Evolutionary conservation across 2,888 invertebrate species (phyloP).

Genomic region (Trisateles emortualis): DNA sequence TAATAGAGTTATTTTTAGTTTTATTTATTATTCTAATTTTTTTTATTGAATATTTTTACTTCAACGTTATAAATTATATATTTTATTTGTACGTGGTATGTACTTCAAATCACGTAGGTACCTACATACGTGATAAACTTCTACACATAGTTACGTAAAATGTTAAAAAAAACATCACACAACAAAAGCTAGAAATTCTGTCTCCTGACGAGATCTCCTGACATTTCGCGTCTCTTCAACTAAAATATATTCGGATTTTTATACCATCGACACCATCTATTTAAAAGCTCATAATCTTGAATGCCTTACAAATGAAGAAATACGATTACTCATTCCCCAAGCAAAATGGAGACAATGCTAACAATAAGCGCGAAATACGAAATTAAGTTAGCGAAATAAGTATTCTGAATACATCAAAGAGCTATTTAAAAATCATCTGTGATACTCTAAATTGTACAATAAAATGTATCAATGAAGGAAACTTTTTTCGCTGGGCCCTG

Average conservation of each 20-base stretch:
- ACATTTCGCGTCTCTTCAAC: not conserved
- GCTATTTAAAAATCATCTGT: conserved; percentile 46
- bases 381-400: conserved; percentile 29
- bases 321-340: not conserved
- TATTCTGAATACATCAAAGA: conserved; percentile 35
- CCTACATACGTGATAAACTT: no score
- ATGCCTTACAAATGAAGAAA: not conserved
- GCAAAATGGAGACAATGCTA: conserved; percentile 8
- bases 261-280: not conserved
- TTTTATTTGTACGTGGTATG: no score
- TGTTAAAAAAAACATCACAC: no score
- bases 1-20: no score
- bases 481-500: conserved; percentile 55
- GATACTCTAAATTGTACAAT: conserved; percentile 55
- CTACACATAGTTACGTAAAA: no score
- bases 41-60: no score
- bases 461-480: conserved; percentile 61
- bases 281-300: not conserved
- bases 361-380: conserved; percentile 20
- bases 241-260: not conserved
- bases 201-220: no score
- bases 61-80: no score
- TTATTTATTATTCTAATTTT: no score
- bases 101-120: no score
- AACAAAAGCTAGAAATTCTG: no score